Conservation (phyloP, 2,888 invertebrate genomes). For the Villa cingulata region DNA sequence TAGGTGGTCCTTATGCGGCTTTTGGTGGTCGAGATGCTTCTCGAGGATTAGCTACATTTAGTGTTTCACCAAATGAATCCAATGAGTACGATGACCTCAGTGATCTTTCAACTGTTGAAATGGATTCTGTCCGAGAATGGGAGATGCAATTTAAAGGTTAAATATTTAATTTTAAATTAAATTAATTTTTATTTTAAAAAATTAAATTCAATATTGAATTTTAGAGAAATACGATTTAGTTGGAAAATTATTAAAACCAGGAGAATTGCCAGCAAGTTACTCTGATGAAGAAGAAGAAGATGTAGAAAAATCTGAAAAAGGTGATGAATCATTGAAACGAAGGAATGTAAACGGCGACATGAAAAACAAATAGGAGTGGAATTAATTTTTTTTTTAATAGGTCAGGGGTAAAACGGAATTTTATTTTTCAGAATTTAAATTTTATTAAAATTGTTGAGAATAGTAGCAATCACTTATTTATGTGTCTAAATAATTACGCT, state of each 20-base stretch:
- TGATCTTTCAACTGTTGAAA: slow-evolving; percentile 82
- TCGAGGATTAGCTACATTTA: slow-evolving; percentile 86
- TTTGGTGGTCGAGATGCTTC: slow-evolving; percentile 95
- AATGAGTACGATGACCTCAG: slow-evolving; percentile 90
- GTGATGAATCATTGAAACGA: no score
- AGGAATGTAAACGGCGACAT: no score
- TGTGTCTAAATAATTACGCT: no score
- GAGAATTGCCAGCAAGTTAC: slow-evolving; percentile 79
- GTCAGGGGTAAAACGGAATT: no score
- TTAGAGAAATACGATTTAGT: slow-evolving; percentile 88
- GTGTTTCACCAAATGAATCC: slow-evolving; percentile 61
- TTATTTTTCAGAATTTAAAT: no score
- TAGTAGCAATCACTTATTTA: no score
- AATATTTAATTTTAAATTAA: background rate
- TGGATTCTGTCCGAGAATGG: slow-evolving; percentile 94
- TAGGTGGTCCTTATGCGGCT: slow-evolving; percentile 86
- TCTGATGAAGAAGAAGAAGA: slow-evolving; percentile 64
- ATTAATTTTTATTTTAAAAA: background rate
- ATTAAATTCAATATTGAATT: background rate
- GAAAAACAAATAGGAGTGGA: no score
- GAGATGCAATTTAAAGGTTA: slow-evolving; percentile 91
- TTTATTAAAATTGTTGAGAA: no score
- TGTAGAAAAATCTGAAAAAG: no score
- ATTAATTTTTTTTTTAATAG: no score
- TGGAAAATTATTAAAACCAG: slow-evolving; percentile 78